Evolutionary conservation across 2,113 vertebrate species (phyloP), one percentile per base, ranked within the genome.

Genomic region (Aspiorhynchus laticeps): DNA sequence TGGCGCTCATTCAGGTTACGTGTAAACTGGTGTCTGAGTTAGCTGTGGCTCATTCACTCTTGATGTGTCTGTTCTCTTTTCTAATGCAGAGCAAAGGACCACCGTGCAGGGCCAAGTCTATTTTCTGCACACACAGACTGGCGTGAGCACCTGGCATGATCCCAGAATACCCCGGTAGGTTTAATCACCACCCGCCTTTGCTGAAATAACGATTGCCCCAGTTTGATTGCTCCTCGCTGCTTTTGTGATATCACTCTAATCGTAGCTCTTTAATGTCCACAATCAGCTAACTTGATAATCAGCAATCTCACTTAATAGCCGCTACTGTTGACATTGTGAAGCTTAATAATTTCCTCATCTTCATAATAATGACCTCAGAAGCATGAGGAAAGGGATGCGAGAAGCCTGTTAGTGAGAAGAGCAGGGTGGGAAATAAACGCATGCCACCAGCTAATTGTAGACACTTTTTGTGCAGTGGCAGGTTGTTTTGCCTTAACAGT

Each of bases 121-220:
- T 91, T 99, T 99, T 93, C 94, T 99, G 91, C 98, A 99, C 94
- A 99, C 98, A 2, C 98, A 99, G 95, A 99, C 98, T 1, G 98
- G 98, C 63, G 98, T 99, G 87, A 99, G 97, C 95, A 98, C 98
- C 0, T 99, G 98, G 98, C 98, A 99, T 0, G 98, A 99, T 92
- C 98, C 98, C 83, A 95, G 98, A 93, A 98, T 99, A 95, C 98
- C 98, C 78, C 96, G 98, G 98, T 98, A 93, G 31, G 88, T 79
- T 43, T 19, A 26, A 65, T 61, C 65, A 69, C 41, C 38, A 36
- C 48, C 43, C 28, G 28, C 56, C 41, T 65, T 36, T 10, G 17
- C 75, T 65, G 17, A 56, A 87, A 26, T 74, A 67, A 61, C 36
- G 24, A 85, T 53, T 51, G 36, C 2, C 26, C 6, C 33, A 69